Percentiles rank a stretch among this genome's conserved stretches.
Evolutionary conservation across 2,797 vertebrate genomes (phyloP).

Genomic region (Micropoecilia bifurca): DNA sequence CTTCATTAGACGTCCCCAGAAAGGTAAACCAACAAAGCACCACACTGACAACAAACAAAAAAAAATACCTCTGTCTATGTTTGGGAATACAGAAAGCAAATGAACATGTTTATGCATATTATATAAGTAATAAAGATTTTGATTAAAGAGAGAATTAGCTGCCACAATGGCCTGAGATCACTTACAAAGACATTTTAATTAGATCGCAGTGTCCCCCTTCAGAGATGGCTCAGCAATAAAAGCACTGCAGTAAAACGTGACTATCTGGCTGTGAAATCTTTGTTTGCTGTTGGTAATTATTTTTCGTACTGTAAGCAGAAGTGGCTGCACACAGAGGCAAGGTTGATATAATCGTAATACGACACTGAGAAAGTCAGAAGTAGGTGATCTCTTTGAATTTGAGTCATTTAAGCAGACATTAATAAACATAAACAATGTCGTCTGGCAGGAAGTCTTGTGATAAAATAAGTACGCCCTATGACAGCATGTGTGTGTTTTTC

Average conservation of each 20-base stretch:
- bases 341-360: not conserved
- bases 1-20: not conserved
- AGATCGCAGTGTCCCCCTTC: not conserved
- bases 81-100: not conserved
- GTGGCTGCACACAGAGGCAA: not conserved
- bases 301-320: slow-evolving; percentile 13
- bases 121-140: not conserved
- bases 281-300: not conserved
- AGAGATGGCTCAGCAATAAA: not conserved
- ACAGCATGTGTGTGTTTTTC: not conserved
- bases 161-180: not conserved
- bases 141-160: slow-evolving; percentile 9
- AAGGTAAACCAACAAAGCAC: not conserved
- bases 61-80: not conserved
- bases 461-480: not conserved
- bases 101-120: not conserved
- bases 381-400: not conserved
- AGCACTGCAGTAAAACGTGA: slow-evolving; percentile 2
- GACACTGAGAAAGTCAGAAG: not conserved
- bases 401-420: not conserved
- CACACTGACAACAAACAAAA: not conserved
- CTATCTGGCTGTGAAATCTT: slow-evolving; percentile 9
- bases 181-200: slow-evolving; percentile 3
- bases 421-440: not conserved
- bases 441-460: not conserved